A percentile compares a stretch with the other conserved stretches of the same genome.
Conservation (phyloP, 2,797 vertebrate genomes). For the Microctenopoma lineatum region DNA sequence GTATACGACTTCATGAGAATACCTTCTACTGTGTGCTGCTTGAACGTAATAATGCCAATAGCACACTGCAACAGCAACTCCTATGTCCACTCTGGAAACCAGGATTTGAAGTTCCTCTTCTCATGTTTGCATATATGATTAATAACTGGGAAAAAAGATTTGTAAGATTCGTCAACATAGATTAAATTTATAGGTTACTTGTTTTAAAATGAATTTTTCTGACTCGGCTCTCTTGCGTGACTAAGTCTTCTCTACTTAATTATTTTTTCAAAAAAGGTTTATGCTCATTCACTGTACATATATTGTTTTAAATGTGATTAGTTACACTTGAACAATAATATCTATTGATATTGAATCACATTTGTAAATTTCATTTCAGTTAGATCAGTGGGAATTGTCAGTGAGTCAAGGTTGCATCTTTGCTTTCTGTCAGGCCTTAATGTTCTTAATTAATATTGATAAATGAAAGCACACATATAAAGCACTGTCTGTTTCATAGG, state of each 20-base stretch:
- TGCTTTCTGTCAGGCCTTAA: neutral
- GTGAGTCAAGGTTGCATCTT: constrained; percentile 5
- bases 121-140: too few relatives aligned
- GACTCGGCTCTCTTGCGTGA: too few relatives aligned
- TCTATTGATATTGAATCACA: neutral
- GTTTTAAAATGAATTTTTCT: too few relatives aligned
- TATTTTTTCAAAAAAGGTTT: neutral
- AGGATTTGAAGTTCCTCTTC: too few relatives aligned
- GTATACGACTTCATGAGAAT: too few relatives aligned
- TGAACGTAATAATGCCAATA: too few relatives aligned
- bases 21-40: too few relatives aligned
- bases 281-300: neutral
- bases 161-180: too few relatives aligned
- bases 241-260: neutral
- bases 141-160: too few relatives aligned
- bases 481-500: neutral
- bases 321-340: neutral
- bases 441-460: constrained; percentile 8
- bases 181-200: too few relatives aligned
- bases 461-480: constrained; percentile 3
- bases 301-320: neutral
- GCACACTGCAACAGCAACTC: too few relatives aligned
- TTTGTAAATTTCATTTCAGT: neutral
- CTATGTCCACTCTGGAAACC: too few relatives aligned
- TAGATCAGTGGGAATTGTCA: neutral